Percentiles rank a stretch among this genome's conserved stretches.
phyloP scores from a whole-genome alignment of 2,888 invertebrate species.

The Hyalella azteca region DNA sequence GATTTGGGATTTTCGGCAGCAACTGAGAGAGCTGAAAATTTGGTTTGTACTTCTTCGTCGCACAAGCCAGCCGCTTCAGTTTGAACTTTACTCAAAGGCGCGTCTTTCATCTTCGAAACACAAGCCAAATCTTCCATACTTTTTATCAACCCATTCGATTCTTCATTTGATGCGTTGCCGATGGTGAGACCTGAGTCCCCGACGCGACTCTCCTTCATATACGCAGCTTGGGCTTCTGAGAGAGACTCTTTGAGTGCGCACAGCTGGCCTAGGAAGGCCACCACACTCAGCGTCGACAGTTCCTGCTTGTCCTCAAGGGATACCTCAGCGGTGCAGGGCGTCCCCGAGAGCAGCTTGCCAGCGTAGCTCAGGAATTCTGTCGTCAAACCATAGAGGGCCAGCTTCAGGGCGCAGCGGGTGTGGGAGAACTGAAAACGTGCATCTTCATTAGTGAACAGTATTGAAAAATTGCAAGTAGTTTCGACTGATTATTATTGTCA shows the following conservation, averaged over 20 bases:
- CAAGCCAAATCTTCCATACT: too few species aligned
- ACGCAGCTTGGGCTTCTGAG: conserved; percentile 36
- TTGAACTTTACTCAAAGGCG: too few species aligned
- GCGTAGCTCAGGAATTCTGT: conserved; percentile 70
- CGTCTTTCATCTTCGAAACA: too few species aligned
- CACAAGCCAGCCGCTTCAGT: too few species aligned
- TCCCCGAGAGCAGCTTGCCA: conserved; percentile 67
- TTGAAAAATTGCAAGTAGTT: too few species aligned
- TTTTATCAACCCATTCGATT: too few species aligned
- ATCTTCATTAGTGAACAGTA: not conserved
- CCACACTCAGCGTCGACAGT: conserved; percentile 72
- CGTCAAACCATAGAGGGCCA: conserved; percentile 71
- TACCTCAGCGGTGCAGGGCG: conserved; percentile 67
- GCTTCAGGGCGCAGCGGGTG: conserved; percentile 70
- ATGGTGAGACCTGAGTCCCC: not conserved
- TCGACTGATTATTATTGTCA: too few species aligned
- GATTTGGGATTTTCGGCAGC: too few species aligned
- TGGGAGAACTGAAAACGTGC: conserved; percentile 66
- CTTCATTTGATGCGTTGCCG: too few species aligned
- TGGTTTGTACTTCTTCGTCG: too few species aligned
- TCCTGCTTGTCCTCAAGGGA: conserved; percentile 65
- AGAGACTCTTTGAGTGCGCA: conserved; percentile 41
- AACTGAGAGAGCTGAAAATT: too few species aligned
- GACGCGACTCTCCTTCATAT: not conserved
- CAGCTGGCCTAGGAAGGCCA: conserved; percentile 69